Evolutionary conservation across 2,888 invertebrate species (phyloP).

Genomic region (Acanthosepion pharaonis): DNA sequence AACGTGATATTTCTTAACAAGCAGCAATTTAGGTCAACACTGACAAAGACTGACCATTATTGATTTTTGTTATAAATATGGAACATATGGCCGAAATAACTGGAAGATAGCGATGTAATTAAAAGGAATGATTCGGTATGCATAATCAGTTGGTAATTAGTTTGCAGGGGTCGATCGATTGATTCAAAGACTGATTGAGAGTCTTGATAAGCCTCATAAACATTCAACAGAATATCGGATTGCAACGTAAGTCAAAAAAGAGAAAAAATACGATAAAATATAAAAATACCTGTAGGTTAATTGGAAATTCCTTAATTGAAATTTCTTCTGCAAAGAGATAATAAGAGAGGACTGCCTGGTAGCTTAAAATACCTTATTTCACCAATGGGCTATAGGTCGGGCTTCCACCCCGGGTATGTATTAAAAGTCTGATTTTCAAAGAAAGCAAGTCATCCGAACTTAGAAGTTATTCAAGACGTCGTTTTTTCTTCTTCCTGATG

Average conservation of each 20-base stretch:
- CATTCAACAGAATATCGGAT: background rate
- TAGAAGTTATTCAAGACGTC: too few species aligned
- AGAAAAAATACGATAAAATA: background rate
- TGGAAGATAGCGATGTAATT: background rate
- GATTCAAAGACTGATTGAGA: background rate
- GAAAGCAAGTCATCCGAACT: too few species aligned
- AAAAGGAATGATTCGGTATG: background rate
- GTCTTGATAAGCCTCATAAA: background rate
- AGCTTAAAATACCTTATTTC: too few species aligned
- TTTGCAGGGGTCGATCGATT: background rate
- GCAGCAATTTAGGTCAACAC: background rate
- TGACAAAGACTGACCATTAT: background rate
- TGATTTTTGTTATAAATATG: background rate
- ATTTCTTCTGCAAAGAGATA: too few species aligned
- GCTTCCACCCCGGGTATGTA: too few species aligned
- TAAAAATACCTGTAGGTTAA: background rate
- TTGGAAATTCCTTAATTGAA: too few species aligned
- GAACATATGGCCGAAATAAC: background rate
- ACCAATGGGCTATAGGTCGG: too few species aligned
- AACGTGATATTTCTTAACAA: background rate
- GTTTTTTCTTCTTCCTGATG: too few species aligned
- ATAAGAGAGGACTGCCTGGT: too few species aligned
- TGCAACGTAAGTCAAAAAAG: background rate
- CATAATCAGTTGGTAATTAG: background rate
- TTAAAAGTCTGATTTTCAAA: too few species aligned